A percentile compares a stretch with the other conserved stretches of the same genome.
These are phyloP conservation scores for Drosophila pruinosa DNA, from an alignment of 1,140 invertebrate genomes.

Conservation along the genomic window DNA sequence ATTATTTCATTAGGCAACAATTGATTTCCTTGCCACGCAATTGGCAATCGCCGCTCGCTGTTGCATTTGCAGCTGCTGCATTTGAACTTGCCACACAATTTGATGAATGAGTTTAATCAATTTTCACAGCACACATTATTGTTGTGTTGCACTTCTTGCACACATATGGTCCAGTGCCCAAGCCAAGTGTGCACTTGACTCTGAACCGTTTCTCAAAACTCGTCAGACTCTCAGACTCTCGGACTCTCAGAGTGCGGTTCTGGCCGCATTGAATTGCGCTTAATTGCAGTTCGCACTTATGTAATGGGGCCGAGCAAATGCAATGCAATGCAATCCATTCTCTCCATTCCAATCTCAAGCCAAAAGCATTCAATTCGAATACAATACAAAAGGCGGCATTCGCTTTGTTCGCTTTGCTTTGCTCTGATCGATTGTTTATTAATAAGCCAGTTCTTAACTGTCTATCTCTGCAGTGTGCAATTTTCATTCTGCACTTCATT, in stretches of 20 bases:
- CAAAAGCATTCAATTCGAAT: background rate
- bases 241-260: conserved; percentile 1
- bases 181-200: conserved; percentile 69
- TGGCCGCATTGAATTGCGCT: conserved; percentile 59
- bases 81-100: conserved; percentile 54
- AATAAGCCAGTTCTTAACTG: conserved; percentile 45
- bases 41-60: conserved; percentile 17
- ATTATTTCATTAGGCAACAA: conserved; percentile 66
- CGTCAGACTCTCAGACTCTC: background rate
- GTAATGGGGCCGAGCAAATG: conserved; percentile 23
- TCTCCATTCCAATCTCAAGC: conserved; percentile 30
- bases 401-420: conserved; percentile 46
- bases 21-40: conserved; percentile 38
- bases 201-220: conserved; percentile 17
- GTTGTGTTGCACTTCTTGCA: conserved; percentile 27
- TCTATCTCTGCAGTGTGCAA: background rate
- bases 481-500: conserved; percentile 8
- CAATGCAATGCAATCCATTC: conserved; percentile 46
- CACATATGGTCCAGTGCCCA: background rate
- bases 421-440: conserved; percentile 67
- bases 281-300: conserved; percentile 65
- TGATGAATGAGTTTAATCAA: conserved; percentile 74
- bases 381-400: conserved; percentile 27
- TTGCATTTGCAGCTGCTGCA: conserved; percentile 24
- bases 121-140: conserved; percentile 42